phyloP scores from a whole-genome alignment of 2,888 invertebrate species.

The Pollenia angustigena region DNA sequence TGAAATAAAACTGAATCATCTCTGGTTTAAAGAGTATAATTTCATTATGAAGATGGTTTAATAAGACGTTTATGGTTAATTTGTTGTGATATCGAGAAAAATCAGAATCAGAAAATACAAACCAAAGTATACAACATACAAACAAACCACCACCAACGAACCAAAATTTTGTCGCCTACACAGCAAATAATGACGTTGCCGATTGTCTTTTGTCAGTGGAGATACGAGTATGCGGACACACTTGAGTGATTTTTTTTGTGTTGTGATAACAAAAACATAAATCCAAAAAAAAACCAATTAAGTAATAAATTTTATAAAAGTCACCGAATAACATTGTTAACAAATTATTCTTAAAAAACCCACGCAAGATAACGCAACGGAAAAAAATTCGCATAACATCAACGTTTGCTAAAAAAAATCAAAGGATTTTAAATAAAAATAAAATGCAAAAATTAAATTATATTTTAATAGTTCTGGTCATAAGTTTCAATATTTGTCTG shows the following conservation, averaged over 20 bases:
- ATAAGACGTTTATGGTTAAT: slow-evolving; percentile 46
- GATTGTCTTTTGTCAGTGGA: slow-evolving; percentile 45
- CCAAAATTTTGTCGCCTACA: slow-evolving; percentile 41
- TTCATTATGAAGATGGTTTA: slow-evolving; percentile 34
- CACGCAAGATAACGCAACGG: slow-evolving; percentile 68
- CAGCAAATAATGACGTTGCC: slow-evolving; percentile 37
- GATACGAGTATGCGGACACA: slow-evolving; percentile 74
- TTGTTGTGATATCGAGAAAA: slow-evolving; percentile 39
- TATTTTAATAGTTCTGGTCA: slow-evolving; percentile 25
- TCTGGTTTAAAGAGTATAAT: slow-evolving; percentile 54
- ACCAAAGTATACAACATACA: no score
- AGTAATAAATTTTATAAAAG: slow-evolving; percentile 69
- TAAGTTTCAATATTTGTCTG: slow-evolving; percentile 50
- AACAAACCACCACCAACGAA: slow-evolving; percentile 1
- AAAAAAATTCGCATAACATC: slow-evolving; percentile 29
- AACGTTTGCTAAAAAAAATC: slow-evolving; percentile 19
- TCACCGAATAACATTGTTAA: slow-evolving; percentile 56
- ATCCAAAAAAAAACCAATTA: slow-evolving; percentile 44
- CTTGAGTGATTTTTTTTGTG: slow-evolving; percentile 77
- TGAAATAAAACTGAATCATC: slow-evolving; percentile 59
- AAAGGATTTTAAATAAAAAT: slow-evolving; percentile 31
- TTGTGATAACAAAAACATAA: slow-evolving; percentile 42
- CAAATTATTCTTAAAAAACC: slow-evolving; percentile 78
- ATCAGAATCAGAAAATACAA: neutral
- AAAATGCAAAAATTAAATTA: slow-evolving; percentile 44